These are phyloP conservation scores for Agelaius tricolor DNA, from an alignment of 2,113 vertebrate species.

Conservation along the genomic window DNA sequence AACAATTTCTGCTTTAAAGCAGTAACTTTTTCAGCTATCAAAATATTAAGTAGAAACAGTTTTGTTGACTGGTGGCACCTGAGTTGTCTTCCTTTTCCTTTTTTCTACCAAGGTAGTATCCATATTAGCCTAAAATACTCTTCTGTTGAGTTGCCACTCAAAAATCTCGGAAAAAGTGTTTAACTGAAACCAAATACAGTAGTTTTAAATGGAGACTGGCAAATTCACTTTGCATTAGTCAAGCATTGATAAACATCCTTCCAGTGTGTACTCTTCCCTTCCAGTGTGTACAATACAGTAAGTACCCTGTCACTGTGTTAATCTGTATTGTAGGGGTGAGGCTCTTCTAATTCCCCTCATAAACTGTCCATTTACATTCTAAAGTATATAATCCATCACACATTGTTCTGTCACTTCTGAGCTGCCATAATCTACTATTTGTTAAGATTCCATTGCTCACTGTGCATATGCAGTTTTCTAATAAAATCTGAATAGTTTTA, in stretches of 20 bases:
- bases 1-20: neutral
- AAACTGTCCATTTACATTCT: neutral
- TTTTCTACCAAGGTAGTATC: neutral
- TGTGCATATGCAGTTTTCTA: neutral
- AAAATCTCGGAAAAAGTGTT: neutral
- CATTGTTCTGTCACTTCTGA: neutral
- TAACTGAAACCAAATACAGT: neutral
- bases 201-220: neutral
- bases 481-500: neutral
- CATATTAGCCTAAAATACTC: neutral
- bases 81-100: neutral
- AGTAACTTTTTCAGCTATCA: neutral
- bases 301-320: neutral
- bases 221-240: neutral
- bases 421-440: neutral
- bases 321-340: neutral
- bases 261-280: neutral
- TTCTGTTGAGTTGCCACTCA: neutral
- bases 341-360: neutral
- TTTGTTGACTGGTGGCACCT: neutral
- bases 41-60: neutral
- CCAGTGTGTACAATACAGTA: neutral
- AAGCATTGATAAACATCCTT: neutral
- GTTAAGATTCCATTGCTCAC: neutral
- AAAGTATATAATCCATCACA: neutral